phyloP scores from a whole-genome alignment of 2,888 invertebrate genomes.

The Galerucella nymphaeae region DNA sequence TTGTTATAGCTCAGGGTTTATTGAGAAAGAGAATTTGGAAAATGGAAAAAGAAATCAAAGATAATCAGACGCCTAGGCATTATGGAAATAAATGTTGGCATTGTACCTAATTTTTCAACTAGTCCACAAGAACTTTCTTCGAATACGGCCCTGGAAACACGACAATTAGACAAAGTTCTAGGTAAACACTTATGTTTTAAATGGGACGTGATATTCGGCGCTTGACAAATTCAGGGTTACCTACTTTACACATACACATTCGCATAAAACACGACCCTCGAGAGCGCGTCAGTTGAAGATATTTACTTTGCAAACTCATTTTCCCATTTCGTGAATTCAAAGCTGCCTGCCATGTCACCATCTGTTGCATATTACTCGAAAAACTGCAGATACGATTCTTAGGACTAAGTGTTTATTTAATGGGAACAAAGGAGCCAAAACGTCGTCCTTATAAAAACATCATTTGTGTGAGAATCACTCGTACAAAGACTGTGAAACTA shows the following conservation, averaged over 20 bases:
- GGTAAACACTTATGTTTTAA: constrained; percentile 57
- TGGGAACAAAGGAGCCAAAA: background rate
- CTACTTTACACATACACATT: constrained; percentile 49
- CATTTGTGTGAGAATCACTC: background rate
- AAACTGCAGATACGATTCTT: constrained; percentile 19
- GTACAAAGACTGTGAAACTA: background rate
- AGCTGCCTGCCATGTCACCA: constrained; percentile 20
- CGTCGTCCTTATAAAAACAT: background rate
- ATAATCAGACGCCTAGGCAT: too few species aligned
- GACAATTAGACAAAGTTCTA: constrained; percentile 57
- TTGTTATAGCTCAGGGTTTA: too few species aligned
- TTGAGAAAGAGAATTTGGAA: too few species aligned
- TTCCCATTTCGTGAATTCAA: constrained; percentile 44
- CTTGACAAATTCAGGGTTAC: constrained; percentile 58
- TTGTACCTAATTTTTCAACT: too few species aligned
- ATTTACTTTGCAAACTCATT: constrained; percentile 49
- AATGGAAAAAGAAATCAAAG: too few species aligned
- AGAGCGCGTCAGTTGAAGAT: constrained; percentile 39
- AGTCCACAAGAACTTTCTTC: too few species aligned
- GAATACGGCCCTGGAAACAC: constrained; percentile 32
- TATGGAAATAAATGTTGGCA: too few species aligned
- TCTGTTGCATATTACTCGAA: constrained; percentile 33
- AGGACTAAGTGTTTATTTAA: constrained; percentile 17
- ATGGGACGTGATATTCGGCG: constrained; percentile 55
- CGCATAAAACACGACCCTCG: constrained; percentile 49